Percentiles rank a stretch among this genome's conserved stretches.
Conservation (phyloP, 2,888 invertebrate species). For the Lepeophtheirus nordmannii region DNA sequence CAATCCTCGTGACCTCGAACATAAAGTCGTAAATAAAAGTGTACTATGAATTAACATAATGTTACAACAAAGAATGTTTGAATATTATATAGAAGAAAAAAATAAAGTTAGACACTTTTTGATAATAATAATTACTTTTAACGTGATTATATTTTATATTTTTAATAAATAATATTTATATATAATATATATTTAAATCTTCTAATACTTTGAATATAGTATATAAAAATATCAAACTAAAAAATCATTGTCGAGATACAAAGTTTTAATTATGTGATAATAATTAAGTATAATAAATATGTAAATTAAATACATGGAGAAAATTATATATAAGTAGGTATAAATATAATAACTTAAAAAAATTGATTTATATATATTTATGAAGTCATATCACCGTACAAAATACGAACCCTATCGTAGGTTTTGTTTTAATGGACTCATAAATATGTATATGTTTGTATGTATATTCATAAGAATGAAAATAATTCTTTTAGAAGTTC, state of each 20-base stretch:
- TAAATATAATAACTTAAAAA: background rate
- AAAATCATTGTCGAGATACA: background rate
- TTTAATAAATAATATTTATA: background rate
- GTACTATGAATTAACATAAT: background rate
- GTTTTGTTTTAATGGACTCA: background rate
- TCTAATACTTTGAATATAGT: background rate
- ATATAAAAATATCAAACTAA: constrained; percentile 2
- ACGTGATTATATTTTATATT: background rate
- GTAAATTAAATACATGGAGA: too few relatives aligned
- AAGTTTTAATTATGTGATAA: background rate
- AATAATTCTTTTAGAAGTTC: background rate
- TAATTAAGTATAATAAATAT: too few relatives aligned
- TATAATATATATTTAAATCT: constrained; percentile 17
- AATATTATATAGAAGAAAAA: too few relatives aligned
- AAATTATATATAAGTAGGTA: background rate
- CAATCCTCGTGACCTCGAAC: background rate
- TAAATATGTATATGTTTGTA: too few relatives aligned
- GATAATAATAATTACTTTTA: too few relatives aligned
- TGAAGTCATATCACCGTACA: background rate
- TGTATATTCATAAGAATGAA: too few relatives aligned
- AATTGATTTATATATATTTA: background rate
- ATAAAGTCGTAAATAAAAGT: background rate
- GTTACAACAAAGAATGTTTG: too few relatives aligned
- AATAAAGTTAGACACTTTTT: too few relatives aligned
- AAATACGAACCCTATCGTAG: constrained; percentile 4